Base-by-base conservation (phyloP, 2,113 vertebrate genomes). In the Coptodon bakossiorum region DNA sequence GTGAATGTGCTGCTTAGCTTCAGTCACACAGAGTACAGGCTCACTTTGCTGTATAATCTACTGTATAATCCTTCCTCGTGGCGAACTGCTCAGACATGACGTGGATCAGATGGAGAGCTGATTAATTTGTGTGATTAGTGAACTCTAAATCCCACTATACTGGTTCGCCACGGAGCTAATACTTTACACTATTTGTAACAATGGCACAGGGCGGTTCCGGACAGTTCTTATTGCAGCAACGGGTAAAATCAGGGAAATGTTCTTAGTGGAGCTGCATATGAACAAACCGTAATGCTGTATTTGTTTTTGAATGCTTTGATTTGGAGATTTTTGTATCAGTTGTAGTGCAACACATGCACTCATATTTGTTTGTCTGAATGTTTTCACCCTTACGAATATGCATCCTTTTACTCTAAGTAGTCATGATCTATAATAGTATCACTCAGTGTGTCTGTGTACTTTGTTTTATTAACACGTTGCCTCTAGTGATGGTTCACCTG, bases 61-160 rank as follows among this genome's bases (percentile, higher is more conserved):
- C 80, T 40, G 83, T 86, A 73, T 96, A 95, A 96, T 95, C 95
- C 94, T 80, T 78, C 87, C 86, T 94, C 86, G 40, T 78, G 88
- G 81, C 82, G 52, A 88, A 92, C 89, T 82, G 88, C 87, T 93
- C 93, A 93, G 94, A 93, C 92, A 82, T 93, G 90, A 89, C 53
- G 88, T 93, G 87, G 91, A 93, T 95, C 89, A 93, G 93, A 93
- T 86, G 89, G 66, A 91, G 94, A 95, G 88, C 95, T 94, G 95
- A 96, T 96, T 96, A 96, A 92, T 95, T 94, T 92, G 94, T 68
- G 88, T 89, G 94, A 96, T 95, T 96, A 95, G 88, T 54, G 85
- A 83, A 83, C 88, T 91, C 82, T 87, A 91, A 95, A 92, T 90
- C 94, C 88, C 82, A 54, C 84, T 19, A 80, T 85, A 40, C 31